Percentiles rank a stretch among this genome's conserved stretches.
Evolutionary conservation across 2,888 invertebrate species (phyloP).

Genomic region (Caenorhabditis japonica): DNA sequence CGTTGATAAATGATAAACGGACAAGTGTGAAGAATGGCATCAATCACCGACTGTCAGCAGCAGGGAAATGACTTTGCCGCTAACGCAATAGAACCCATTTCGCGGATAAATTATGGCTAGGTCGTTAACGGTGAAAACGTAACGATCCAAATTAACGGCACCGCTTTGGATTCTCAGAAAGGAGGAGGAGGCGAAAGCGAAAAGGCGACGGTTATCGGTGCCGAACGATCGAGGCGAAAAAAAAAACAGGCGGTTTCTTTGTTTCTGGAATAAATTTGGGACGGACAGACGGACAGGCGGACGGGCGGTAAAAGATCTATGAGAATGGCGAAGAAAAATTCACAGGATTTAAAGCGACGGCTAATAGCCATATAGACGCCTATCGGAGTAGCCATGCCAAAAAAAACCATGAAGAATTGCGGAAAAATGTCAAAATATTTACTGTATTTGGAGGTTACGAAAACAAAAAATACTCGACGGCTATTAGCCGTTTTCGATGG

Average conservation of each 20-base stretch:
- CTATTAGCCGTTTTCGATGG: too few relatives aligned
- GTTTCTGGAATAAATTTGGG: too few relatives aligned
- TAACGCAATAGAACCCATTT: conserved; percentile 23
- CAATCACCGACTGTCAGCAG: conserved; percentile 23
- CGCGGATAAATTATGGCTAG: conserved; percentile 47
- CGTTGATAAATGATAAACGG: conserved; percentile 41
- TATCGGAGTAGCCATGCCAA: too few relatives aligned
- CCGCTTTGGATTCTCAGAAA: conserved; percentile 5
- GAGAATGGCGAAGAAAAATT: conserved; percentile 2
- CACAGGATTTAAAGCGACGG: too few relatives aligned
- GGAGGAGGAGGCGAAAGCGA: too few relatives aligned
- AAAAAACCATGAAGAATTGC: too few relatives aligned
- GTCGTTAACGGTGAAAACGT: conserved; percentile 21
- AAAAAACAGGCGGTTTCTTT: conserved; percentile 12
- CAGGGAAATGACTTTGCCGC: neutral
- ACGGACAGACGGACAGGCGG: too few relatives aligned
- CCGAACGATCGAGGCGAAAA: conserved; percentile 26
- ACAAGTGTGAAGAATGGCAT: conserved; percentile 41
- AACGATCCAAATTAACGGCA: conserved; percentile 37
- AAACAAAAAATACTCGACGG: too few relatives aligned
- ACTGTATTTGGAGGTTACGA: too few relatives aligned
- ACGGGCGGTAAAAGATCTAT: conserved; percentile 10
- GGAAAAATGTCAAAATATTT: too few relatives aligned
- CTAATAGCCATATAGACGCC: too few relatives aligned
- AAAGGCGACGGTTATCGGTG: conserved; percentile 29